These are phyloP conservation scores for Pungitius pungitius DNA, from an alignment of 2,113 vertebrate genomes.

Conservation along the genomic window DNA sequence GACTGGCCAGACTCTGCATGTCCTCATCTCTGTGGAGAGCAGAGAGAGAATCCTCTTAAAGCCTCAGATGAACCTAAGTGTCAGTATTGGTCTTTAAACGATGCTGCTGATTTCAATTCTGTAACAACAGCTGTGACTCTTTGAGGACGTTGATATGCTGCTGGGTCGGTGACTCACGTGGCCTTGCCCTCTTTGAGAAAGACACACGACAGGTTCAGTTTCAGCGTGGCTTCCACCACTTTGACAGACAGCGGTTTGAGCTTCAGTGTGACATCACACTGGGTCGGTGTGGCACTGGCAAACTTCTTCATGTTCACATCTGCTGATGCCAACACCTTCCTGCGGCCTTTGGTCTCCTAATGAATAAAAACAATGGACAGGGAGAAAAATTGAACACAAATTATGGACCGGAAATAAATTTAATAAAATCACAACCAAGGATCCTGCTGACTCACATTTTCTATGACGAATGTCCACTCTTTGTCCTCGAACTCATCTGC, in stretches of 20 bases:
- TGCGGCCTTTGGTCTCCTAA: constrained; percentile 87
- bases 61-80: background rate
- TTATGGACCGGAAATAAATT: background rate
- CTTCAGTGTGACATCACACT: constrained; percentile 80
- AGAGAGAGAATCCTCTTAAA: background rate
- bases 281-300: constrained; percentile 80
- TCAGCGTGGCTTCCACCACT: constrained; percentile 87
- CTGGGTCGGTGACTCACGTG: constrained; percentile 82
- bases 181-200: constrained; percentile 91
- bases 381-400: background rate
- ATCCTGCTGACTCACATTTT: constrained; percentile 82
- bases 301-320: constrained; percentile 87
- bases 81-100: background rate
- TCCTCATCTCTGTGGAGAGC: constrained; percentile 85
- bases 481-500: constrained; percentile 91
- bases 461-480: constrained; percentile 90
- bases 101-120: background rate
- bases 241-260: constrained; percentile 89
- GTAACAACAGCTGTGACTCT: background rate
- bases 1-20: constrained; percentile 93
- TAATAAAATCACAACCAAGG: background rate
- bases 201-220: constrained; percentile 85
- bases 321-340: constrained; percentile 86
- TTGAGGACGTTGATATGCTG: background rate
- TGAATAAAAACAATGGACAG: background rate